A percentile compares a stretch with the other conserved stretches of the same genome.
Evolutionary conservation across 2,888 invertebrate species (phyloP).

Genomic region (Incurvaria masculella): DNA sequence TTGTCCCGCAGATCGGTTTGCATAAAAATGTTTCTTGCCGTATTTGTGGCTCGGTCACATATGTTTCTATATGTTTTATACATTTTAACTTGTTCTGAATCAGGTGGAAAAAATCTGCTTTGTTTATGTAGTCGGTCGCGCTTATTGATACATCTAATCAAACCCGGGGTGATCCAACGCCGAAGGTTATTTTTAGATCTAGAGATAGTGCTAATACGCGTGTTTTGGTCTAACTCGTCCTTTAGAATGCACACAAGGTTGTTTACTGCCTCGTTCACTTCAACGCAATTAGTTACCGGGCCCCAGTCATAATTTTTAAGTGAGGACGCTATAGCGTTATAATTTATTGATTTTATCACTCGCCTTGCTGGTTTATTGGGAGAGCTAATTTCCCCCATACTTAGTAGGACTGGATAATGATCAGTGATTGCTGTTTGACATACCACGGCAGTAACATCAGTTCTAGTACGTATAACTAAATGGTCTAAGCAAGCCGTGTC

Average conservation of each 20-base stretch:
- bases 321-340: not conserved
- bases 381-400: too few relatives aligned
- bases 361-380: too few relatives aligned
- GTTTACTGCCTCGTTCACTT: not conserved
- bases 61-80: conserved; percentile 3
- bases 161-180: conserved; percentile 2
- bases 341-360: not conserved
- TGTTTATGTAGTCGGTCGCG: conserved; percentile 1
- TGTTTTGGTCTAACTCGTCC: not conserved
- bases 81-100: not conserved
- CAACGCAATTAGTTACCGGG: not conserved
- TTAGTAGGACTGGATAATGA: not conserved
- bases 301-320: not conserved
- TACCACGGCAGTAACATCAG: not conserved
- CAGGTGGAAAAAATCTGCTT: not conserved
- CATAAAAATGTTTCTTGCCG: not conserved
- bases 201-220: not conserved
- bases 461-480: not conserved
- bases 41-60: not conserved
- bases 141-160: not conserved
- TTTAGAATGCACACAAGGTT: not conserved
- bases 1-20: not conserved
- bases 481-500: not conserved
- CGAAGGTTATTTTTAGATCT: not conserved
- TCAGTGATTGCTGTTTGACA: not conserved